Evolutionary conservation across 2,113 vertebrate genomes (phyloP).

Genomic region (human): DNA sequence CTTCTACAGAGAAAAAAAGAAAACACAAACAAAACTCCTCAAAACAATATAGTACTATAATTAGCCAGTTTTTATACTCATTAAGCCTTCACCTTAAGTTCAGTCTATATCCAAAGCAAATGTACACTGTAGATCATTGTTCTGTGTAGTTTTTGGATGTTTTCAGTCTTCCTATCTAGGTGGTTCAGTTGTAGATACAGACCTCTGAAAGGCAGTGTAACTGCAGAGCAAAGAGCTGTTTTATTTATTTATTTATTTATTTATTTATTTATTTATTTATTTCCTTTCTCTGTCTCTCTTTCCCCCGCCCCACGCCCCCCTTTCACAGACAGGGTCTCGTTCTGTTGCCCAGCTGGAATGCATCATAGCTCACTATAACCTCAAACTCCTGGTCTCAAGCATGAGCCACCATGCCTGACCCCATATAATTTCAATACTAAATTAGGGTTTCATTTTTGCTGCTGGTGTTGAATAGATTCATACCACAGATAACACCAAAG

Average conservation of each 20-base stretch:
- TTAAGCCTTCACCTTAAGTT: not conserved
- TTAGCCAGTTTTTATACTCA: not conserved
- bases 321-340: too few species aligned
- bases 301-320: too few species aligned
- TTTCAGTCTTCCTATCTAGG: not conserved
- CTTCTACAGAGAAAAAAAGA: not conserved
- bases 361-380: too few species aligned
- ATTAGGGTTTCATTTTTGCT: conserved; percentile 10
- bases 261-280: too few species aligned
- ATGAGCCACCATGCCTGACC: too few species aligned
- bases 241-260: too few species aligned
- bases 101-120: not conserved
- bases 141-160: not conserved
- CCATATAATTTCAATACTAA: not conserved
- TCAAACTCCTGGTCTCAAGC: too few species aligned
- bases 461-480: not conserved
- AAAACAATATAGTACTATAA: not conserved
- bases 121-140: not conserved
- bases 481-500: not conserved
- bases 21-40: not conserved
- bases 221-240: not conserved
- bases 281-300: too few species aligned
- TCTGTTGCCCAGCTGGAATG: too few species aligned
- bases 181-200: conserved; percentile 4
- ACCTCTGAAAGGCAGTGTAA: not conserved